Evolutionary conservation across 2,888 invertebrate genomes (phyloP), one percentile per base, ranked within the genome.

Genomic region (Xanthostigma xanthostigma): DNA sequence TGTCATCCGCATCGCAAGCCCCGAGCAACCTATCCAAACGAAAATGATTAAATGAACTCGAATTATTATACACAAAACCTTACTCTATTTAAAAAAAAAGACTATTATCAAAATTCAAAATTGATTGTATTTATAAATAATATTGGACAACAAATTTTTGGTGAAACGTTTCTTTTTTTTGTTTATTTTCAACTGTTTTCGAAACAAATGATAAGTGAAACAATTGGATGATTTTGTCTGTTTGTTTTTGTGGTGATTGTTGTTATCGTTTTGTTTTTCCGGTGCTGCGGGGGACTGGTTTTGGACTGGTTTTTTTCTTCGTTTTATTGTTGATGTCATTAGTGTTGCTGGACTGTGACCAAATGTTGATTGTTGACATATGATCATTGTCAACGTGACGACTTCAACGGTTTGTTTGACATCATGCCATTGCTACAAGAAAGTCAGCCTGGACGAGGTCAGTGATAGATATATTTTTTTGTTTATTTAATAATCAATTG

Each of bases 341-440:
- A 27, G 27, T 27, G 27, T 27, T 27, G 27, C 27, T 27, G 27
- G 6, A 44, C 27, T 34, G 35, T 44, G 33, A 17, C 33, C 44
- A n/a, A n/a, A 13, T 34, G 13, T 33, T 34, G 33, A 44, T 34
- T 13, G 35, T 44, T 33, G 35, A 9, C 13, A 34, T 13, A 11
- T 44, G 35, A 35, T 46, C 13, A 35, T 46, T 13, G 35, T 36
- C 48, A 35, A 41, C 42, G 34, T 33, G 33, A 42, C 17, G 5
- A 27, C 27, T 27, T 27, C 27, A 27, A 27, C 27, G 6, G 27
- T 27, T 27, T 27, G 37, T 37, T n/a, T 14, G 12, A 34, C 36
- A 58, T 51, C 14, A 67, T 67, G 67, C 66, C 67, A 36, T 54
- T 67, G 35, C 55, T 67, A 37, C 66, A 66, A 60, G 65, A 66